These are phyloP conservation scores for Peromyscus aztecus DNA, from an alignment of 2,797 vertebrate species.

Conservation along the genomic window DNA sequence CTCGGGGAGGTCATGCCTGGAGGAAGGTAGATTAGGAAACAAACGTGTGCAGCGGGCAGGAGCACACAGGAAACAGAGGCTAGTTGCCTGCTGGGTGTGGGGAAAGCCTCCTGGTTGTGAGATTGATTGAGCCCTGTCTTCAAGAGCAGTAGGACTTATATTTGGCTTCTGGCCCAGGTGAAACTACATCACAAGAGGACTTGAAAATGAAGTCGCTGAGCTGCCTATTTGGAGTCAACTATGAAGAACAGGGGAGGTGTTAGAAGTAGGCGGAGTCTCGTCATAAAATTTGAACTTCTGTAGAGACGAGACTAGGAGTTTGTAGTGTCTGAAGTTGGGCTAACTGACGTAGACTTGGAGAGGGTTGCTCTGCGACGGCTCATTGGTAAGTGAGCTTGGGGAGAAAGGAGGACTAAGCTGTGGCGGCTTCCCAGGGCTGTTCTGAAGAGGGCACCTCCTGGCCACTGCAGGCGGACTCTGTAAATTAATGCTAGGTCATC, in stretches of 20 bases:
- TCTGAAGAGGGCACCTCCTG: background rate
- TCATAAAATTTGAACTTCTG: background rate
- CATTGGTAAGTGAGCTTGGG: background rate
- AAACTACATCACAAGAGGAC: background rate
- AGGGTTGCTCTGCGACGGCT: background rate
- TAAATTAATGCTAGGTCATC: background rate
- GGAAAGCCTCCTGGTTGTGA: background rate
- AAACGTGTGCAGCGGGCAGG: background rate
- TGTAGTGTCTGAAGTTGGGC: background rate
- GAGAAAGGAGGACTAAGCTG: background rate
- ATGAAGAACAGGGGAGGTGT: background rate
- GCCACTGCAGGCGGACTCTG: background rate
- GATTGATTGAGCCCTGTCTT: background rate
- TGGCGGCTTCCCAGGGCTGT: background rate
- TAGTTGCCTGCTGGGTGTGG: background rate
- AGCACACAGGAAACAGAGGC: background rate
- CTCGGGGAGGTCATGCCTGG: background rate
- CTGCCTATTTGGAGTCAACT: background rate
- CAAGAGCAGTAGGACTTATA: constrained; percentile 8
- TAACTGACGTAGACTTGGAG: background rate
- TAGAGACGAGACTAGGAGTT: background rate
- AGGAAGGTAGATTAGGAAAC: background rate
- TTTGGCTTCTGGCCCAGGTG: constrained; percentile 5
- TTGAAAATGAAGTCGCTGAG: background rate
- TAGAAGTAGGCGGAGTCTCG: background rate